Evolutionary conservation across 2,113 vertebrate species (phyloP).

Genomic region (Phalacrocorax pelagicus): DNA sequence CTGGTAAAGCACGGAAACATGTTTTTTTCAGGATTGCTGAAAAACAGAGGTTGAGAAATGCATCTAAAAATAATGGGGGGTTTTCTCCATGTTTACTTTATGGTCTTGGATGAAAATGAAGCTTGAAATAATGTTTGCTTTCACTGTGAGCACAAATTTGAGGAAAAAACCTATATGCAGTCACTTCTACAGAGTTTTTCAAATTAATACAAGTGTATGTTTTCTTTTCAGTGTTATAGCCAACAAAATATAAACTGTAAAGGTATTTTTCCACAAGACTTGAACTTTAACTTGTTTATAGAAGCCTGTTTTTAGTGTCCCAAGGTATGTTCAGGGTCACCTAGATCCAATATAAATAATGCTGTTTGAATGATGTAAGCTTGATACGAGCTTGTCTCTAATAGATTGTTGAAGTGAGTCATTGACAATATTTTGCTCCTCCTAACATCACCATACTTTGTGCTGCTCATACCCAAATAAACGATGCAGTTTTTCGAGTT

Average conservation of each 20-base stretch:
- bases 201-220: constrained; percentile 39
- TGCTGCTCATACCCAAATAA: constrained; percentile 69
- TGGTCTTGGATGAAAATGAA: background rate
- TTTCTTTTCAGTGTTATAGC: constrained; percentile 53
- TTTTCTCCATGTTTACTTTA: constrained; percentile 43
- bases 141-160: constrained; percentile 60
- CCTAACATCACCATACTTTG: constrained; percentile 54
- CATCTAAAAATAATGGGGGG: background rate
- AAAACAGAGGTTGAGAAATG: constrained; percentile 26
- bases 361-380: constrained; percentile 42
- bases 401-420: constrained; percentile 60
- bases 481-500: constrained; percentile 23
- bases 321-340: constrained; percentile 51
- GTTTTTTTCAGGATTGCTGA: constrained; percentile 17
- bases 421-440: constrained; percentile 38
- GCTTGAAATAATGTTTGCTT: constrained; percentile 49
- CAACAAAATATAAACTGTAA: constrained; percentile 45
- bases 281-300: constrained; percentile 62
- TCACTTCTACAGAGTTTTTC: constrained; percentile 43
- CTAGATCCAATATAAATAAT: constrained; percentile 25
- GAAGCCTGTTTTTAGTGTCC: constrained; percentile 39
- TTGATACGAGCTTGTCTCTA: constrained; percentile 45
- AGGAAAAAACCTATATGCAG: background rate
- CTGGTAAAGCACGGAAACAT: background rate
- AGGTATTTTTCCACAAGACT: constrained; percentile 50